Conservation (phyloP, 2,113 vertebrate genomes). For the Nesoenas mayeri region DNA sequence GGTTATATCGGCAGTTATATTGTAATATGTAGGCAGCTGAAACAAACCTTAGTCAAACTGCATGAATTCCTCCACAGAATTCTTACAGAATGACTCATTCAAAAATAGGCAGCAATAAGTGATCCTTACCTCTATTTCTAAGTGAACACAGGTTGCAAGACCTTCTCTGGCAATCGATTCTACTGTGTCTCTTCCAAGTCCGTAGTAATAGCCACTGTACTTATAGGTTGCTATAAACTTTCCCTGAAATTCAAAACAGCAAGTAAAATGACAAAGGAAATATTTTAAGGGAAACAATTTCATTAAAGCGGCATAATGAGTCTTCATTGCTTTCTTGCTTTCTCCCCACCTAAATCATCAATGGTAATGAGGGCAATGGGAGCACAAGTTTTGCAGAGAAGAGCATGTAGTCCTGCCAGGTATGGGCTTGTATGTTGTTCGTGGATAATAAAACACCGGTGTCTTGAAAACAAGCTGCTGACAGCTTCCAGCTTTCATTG, state of each 20-base stretch:
- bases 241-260: constrained; percentile 78
- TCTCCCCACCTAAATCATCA: background rate
- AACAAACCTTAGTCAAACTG: background rate
- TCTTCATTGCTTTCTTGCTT: background rate
- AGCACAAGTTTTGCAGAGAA: background rate
- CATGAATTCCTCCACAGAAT: background rate
- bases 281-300: background rate
- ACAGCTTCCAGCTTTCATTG: background rate
- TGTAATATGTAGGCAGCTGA: background rate
- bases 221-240: constrained; percentile 86
- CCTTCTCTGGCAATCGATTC: constrained; percentile 89
- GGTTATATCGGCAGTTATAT: no score
- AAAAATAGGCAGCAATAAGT: background rate
- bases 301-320: background rate
- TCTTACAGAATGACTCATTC: background rate
- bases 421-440: background rate
- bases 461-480: background rate
- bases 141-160: constrained; percentile 86
- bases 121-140: constrained; percentile 88
- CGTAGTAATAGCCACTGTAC: constrained; percentile 80
- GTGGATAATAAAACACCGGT: background rate
- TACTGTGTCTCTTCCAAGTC: constrained; percentile 85
- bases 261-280: background rate
- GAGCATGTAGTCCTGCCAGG: background rate
- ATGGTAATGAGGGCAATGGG: background rate